Conservation (phyloP, 2,888 invertebrate genomes). For the Acanthacorydalis orientalis region DNA sequence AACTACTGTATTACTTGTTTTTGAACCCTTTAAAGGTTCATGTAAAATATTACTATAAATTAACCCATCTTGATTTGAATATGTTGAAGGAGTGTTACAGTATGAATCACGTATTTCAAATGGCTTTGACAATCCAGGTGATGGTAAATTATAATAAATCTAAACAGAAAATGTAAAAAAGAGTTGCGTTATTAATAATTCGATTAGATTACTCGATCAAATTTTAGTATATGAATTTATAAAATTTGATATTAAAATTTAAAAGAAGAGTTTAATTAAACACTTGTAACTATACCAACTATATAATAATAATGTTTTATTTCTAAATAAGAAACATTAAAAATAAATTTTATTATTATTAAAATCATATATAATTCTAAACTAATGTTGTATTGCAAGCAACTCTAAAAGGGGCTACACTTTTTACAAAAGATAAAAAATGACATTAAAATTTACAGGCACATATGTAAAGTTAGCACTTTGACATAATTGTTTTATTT, state of each 20-base stretch:
- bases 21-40: conserved; percentile 21
- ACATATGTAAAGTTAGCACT: too few species aligned
- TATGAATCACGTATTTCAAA: background rate
- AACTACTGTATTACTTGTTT: background rate
- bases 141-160: conserved; percentile 4
- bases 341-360: too few species aligned
- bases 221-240: background rate
- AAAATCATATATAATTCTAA: too few species aligned
- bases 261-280: background rate
- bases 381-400: too few species aligned
- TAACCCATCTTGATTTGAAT: conserved; percentile 28
- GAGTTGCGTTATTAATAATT: background rate
- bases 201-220: too few species aligned
- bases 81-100: conserved; percentile 14
- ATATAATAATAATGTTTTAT: too few species aligned
- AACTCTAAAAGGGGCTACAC: too few species aligned
- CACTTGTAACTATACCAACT: background rate
- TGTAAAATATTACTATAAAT: conserved; percentile 36
- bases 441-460: too few species aligned
- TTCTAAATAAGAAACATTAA: too few species aligned
- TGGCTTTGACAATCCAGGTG: conserved; percentile 4
- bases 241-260: background rate
- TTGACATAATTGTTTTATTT: too few species aligned
- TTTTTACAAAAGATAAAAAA: too few species aligned
- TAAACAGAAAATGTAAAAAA: background rate